Percentiles rank a stretch among this genome's conserved stretches.
Conservation (phyloP, 1,140 invertebrate genomes). For the Drosophila nigrodunni region DNA sequence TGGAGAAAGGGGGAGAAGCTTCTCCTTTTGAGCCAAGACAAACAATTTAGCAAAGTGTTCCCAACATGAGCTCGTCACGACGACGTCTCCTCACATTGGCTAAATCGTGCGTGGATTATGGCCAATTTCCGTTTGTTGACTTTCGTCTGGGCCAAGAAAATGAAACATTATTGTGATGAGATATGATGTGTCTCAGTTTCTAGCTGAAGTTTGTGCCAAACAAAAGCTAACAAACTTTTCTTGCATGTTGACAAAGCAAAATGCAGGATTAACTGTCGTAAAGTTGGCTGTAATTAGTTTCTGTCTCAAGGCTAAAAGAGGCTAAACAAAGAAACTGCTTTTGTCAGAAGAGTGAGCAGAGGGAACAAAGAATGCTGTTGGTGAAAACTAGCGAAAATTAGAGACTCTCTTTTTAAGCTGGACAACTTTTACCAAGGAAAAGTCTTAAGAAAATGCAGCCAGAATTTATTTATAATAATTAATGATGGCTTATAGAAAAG, state of each 20-base stretch:
- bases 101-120: slow-evolving; percentile 78
- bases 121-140: slow-evolving; percentile 74
- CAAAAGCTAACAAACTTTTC: slow-evolving; percentile 11
- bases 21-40: slow-evolving; percentile 29
- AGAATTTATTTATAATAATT: no score
- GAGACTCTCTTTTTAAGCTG: no score
- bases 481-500: no score
- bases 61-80: slow-evolving; percentile 33
- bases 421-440: no score
- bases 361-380: no score
- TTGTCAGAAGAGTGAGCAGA: neutral
- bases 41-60: slow-evolving; percentile 76
- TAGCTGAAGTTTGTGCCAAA: slow-evolving; percentile 1
- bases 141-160: slow-evolving; percentile 16
- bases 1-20: neutral
- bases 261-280: slow-evolving; percentile 6
- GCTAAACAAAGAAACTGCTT: neutral
- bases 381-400: no score
- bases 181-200: slow-evolving; percentile 15
- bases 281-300: slow-evolving; percentile 11
- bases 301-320: neutral
- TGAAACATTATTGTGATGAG: slow-evolving; percentile 6
- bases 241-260: slow-evolving; percentile 4
- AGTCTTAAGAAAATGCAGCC: no score
- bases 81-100: slow-evolving; percentile 30